These are phyloP conservation scores for Grammatotria lemairii DNA, from an alignment of 2,113 vertebrate genomes.

Conservation along the genomic window DNA sequence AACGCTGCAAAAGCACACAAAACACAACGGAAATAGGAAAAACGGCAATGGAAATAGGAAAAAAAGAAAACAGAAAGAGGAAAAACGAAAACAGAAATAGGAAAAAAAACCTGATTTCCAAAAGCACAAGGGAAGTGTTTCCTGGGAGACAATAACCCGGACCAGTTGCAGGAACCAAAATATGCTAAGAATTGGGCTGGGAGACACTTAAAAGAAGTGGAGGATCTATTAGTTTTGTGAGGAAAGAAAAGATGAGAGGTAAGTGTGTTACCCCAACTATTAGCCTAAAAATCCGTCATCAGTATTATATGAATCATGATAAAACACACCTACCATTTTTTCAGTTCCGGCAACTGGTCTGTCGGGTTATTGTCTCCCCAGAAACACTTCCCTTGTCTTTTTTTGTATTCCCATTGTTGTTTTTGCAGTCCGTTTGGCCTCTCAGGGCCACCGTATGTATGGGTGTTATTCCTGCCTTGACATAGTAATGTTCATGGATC, in stretches of 20 bases:
- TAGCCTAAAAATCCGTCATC: neutral
- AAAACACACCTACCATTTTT: neutral
- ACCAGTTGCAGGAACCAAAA: neutral
- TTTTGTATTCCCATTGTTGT: neutral
- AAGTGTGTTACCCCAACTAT: neutral
- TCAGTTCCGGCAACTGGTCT: neutral
- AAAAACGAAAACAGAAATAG: neutral
- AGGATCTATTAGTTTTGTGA: neutral
- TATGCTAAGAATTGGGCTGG: neutral
- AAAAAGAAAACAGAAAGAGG: neutral
- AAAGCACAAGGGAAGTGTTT: neutral
- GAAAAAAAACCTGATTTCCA: neutral
- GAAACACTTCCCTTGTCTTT: neutral
- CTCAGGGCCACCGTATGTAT: neutral
- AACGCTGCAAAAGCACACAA: rapidly evolving
- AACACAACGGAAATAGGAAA: neutral
- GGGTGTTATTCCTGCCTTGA: neutral
- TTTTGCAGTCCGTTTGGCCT: neutral
- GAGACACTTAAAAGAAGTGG: neutral
- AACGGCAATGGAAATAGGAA: neutral
- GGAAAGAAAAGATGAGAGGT: neutral
- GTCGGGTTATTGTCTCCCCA: neutral
- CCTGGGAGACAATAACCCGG: neutral
- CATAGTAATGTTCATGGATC: neutral
- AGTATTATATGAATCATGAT: neutral